phyloP scores from a whole-genome alignment of 2,888 invertebrate species.

The Conomelus anceps region DNA sequence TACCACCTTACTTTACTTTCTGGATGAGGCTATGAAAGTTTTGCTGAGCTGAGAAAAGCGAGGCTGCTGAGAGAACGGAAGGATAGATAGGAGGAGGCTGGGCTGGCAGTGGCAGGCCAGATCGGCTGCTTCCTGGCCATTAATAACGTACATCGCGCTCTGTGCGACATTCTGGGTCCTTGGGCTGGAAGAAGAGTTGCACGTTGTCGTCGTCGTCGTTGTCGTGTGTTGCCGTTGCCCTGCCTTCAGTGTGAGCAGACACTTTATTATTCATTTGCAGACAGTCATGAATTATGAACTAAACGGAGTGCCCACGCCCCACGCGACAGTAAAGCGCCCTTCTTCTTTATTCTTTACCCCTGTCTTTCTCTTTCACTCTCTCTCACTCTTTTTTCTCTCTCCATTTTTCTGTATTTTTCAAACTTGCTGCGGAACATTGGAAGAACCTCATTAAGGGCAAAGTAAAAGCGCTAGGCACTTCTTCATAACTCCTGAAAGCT shows the following conservation, averaged over 20 bases:
- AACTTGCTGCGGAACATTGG: too few species aligned
- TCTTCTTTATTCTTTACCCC: not conserved
- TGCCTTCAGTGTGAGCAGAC: not conserved
- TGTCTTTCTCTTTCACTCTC: not conserved
- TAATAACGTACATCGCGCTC: not conserved
- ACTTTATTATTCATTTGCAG: conserved; percentile 11
- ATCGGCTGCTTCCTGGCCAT: not conserved
- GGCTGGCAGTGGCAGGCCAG: not conserved
- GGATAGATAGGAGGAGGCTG: too few species aligned
- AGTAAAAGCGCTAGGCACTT: too few species aligned
- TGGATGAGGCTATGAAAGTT: not conserved
- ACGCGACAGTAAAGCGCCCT: not conserved
- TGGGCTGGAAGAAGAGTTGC: not conserved
- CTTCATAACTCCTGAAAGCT: too few species aligned
- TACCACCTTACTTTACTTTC: too few species aligned
- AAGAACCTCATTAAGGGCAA: too few species aligned
- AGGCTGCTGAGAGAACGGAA: not conserved
- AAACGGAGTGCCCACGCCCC: conserved; percentile 8
- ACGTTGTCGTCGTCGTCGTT: not conserved
- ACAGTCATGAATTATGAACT: conserved; percentile 12
- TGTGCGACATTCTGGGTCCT: not conserved
- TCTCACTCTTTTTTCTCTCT: not conserved
- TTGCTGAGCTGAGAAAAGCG: not conserved
- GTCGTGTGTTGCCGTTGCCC: not conserved
- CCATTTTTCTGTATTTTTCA: not conserved